Evolutionary conservation across 2,113 vertebrate species (phyloP).

Genomic region (Barnardius zonarius): DNA sequence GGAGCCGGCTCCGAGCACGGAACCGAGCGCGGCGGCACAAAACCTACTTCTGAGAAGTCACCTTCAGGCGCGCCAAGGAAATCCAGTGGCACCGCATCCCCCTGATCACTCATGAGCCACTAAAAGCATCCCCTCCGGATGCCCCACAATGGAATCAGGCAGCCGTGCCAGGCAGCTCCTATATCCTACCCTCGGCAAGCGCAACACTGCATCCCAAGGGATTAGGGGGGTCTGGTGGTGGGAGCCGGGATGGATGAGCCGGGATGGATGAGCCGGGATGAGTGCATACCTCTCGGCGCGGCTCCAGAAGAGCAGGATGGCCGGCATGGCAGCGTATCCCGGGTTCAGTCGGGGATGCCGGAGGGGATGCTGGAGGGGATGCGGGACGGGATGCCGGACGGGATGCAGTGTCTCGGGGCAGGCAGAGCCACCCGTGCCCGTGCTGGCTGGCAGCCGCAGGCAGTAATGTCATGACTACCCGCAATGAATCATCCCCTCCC

Average conservation of each 20-base stretch:
- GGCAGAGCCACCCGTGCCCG: conserved; percentile 33
- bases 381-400: neutral
- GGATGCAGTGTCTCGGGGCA: neutral
- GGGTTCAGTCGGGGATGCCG: neutral
- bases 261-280: too few relatives aligned
- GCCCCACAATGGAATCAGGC: neutral
- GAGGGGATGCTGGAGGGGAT: neutral
- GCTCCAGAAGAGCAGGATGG: conserved; percentile 69
- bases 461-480: conserved; percentile 61
- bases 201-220: neutral
- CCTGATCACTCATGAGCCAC: neutral
- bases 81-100: neutral
- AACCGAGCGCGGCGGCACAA: neutral
- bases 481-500: conserved; percentile 56
- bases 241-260: neutral
- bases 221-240: neutral
- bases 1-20: neutral
- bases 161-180: neutral
- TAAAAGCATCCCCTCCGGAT: neutral
- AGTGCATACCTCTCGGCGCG: conserved; percentile 55
- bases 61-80: neutral
- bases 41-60: conserved; percentile 44
- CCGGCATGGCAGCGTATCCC: conserved; percentile 46
- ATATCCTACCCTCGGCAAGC: neutral
- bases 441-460: conserved; percentile 49